Evolutionary conservation across 2,888 invertebrate genomes (phyloP), one percentile per base, ranked within the genome.

Genomic region (Parapristionchus giblindavisi): DNA sequence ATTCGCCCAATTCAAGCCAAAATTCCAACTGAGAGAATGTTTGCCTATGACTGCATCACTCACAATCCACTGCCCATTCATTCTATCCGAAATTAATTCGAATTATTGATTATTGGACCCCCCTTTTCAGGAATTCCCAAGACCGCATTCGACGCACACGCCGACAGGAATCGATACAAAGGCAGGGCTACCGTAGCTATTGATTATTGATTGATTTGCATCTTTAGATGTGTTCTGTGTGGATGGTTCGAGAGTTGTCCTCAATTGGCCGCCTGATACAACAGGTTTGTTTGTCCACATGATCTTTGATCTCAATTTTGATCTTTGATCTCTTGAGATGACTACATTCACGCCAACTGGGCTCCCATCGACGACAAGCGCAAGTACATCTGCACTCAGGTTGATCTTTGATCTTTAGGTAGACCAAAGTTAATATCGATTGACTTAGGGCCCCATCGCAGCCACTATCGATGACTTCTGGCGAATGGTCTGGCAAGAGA

Each of bases 271-370:
- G 8, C 11, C 6, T 6, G 56, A 24, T n/a, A 56, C 24, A 8
- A 17, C n/a, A n/a, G n/a, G n/a, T n/a, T n/a, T n/a, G n/a, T n/a
- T n/a, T n/a, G n/a, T n/a, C n/a, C n/a, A n/a, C n/a, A n/a, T n/a
- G n/a, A n/a, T n/a, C n/a, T n/a, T n/a, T n/a, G n/a, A n/a, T n/a
- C n/a, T n/a, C n/a, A n/a, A n/a, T n/a, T n/a, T n/a, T n/a, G n/a
- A n/a, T n/a, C n/a, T n/a, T n/a, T n/a, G n/a, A n/a, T n/a, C 43
- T 43, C 43, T 43, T 17, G 11, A 3, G 76, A 77, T 43, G 84
- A 84, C 73, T 84, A 84, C 71, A 77, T 84, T 3, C 84, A 84
- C 76, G 84, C 83, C 21, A 84, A 84, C 61, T 84, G 80, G 80
- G 84, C 82, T 11, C 77, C 77, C 48, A 65, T 75, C 29, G 72